phyloP scores from a whole-genome alignment of 2,888 invertebrate genomes.

The Caenorhabditis sulstoni region DNA sequence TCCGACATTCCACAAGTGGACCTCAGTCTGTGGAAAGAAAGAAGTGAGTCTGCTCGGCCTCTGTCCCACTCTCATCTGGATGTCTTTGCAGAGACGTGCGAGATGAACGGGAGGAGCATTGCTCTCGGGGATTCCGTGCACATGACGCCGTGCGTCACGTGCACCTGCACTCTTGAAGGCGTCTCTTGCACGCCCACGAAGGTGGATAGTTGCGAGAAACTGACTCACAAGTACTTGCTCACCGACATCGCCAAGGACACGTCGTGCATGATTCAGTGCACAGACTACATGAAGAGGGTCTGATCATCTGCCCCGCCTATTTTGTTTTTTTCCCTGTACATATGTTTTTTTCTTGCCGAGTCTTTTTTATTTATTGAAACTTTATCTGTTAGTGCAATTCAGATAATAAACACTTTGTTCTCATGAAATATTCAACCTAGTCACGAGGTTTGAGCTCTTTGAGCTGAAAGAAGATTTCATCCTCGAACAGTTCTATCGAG shows the following conservation, averaged over 20 bases:
- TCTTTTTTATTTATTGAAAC: conserved; percentile 22
- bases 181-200: conserved; percentile 77
- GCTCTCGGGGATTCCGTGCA: conserved; percentile 77
- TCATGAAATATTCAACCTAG: too few relatives aligned
- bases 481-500: too few relatives aligned
- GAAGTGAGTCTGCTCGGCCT: conserved; percentile 69
- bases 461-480: too few relatives aligned
- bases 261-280: conserved; percentile 80
- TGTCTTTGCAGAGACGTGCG: conserved; percentile 74
- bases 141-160: conserved; percentile 80
- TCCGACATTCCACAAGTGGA: conserved; percentile 78
- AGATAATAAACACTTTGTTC: conserved; percentile 29
- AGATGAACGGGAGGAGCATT: conserved; percentile 78
- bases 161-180: conserved; percentile 79
- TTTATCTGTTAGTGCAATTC: conserved; percentile 52
- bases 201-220: conserved; percentile 76
- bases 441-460: too few relatives aligned
- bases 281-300: conserved; percentile 72
- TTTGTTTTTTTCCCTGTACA: conserved; percentile 39
- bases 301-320: conserved; percentile 13
- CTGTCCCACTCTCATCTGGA: neutral
- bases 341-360: conserved; percentile 23
- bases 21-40: conserved; percentile 77
- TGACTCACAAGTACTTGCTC: conserved; percentile 77
- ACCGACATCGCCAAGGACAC: conserved; percentile 78